A percentile compares a stretch with the other conserved stretches of the same genome.
Evolutionary conservation across 2,888 invertebrate genomes (phyloP).

Genomic region (Drosophila rubida): DNA sequence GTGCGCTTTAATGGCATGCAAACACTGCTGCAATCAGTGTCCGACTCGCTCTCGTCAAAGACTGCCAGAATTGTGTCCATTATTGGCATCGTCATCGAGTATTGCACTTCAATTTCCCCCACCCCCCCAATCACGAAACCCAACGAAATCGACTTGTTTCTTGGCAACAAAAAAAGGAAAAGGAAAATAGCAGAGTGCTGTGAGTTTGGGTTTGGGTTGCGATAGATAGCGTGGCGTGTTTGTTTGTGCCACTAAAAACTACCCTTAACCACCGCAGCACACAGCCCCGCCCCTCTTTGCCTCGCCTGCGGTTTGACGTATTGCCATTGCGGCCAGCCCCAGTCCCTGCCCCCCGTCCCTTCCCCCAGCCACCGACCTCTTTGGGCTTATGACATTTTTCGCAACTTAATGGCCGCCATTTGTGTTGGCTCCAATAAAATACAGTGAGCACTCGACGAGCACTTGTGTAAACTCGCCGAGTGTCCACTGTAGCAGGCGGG

Average conservation of each 20-base stretch:
- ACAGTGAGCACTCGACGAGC: conserved; percentile 28
- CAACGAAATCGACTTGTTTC: conserved; percentile 1
- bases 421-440: conserved; percentile 33
- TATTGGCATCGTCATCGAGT: conserved; percentile 14
- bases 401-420: conserved; percentile 47
- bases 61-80: conserved; percentile 33
- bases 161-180: conserved; percentile 3
- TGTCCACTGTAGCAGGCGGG: conserved; percentile 24
- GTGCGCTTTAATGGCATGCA: conserved; percentile 62
- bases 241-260: conserved; percentile 20
- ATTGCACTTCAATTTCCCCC: conserved; percentile 51
- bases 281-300: background rate
- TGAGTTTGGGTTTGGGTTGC: conserved; percentile 6
- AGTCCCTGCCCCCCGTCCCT: background rate
- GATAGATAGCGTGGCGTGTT: conserved; percentile 30
- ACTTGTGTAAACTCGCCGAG: conserved; percentile 7
- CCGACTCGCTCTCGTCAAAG: conserved; percentile 22
- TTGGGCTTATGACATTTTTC: conserved; percentile 53
- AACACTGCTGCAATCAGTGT: conserved; percentile 28
- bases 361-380: too few species aligned
- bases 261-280: conserved; percentile 2
- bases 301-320: conserved; percentile 30
- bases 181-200: conserved; percentile 1
- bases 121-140: too few species aligned
- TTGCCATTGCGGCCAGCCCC: conserved; percentile 15